Base-by-base conservation (phyloP, 2,113 vertebrate species). In the Onychorhynchus coronatus region DNA sequence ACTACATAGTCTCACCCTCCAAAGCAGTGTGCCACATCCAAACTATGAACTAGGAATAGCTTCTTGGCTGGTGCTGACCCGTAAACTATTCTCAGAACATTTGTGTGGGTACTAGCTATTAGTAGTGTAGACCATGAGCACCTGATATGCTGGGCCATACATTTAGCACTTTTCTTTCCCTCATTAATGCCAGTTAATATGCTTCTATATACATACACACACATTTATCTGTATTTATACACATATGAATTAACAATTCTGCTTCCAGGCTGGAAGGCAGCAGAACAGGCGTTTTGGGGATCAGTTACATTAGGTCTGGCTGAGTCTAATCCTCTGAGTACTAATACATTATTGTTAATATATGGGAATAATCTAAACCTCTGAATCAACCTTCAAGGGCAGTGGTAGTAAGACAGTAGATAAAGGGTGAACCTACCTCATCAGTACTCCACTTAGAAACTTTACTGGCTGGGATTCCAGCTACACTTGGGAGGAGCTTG, bases 401-500 rank as follows among this genome's bases (percentile, higher is more conserved):
- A 44, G 16, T 11, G 14, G 42, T 18, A 83, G 19, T 15, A 27
- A 66, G 30, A 67, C 0, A 76, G 16, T 90, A 78, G 71, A 37
- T 24, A 68, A 8, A 39, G 11, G 28, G 28, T 15, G 56, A 91
- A 91, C 61, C 14, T 63, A 99, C 98, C 98, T 99, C 98, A 73
- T 99, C 98, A 12, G 98, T 98, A 76, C 98, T 99, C 98, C 98
- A 99, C 42, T 98, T 98, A n/a, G 98, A 98, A 91, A 99, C 98
- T 96, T 97, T 98, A 89, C 98, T 99, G 75, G 98, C 98, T 63
- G 98, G 98, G 93, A 99, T 99, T 47, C 98, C 98, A 17, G 98
- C 98, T 19, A 99, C 98, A 5, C 98, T 98, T 44, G 98, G 98
- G 68, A 99, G 98, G 56, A 99, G 98, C 58, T 99, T 99, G 97